Conservation (phyloP, 2,888 invertebrate genomes). For the Drosophila anomalata region DNA sequence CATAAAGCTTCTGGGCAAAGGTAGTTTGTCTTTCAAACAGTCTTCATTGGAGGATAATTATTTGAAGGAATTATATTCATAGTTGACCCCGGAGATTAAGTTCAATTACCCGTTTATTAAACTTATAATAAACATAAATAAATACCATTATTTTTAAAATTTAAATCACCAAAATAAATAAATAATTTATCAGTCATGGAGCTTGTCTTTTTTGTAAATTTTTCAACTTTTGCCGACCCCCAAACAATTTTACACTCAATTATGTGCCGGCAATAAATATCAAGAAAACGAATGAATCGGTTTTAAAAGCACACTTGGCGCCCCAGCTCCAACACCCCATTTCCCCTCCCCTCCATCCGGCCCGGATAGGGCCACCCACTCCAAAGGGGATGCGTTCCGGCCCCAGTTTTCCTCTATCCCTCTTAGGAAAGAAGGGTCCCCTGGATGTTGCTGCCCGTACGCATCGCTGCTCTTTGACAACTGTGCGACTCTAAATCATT, state of each 20-base stretch:
- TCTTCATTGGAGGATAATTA: too few species aligned
- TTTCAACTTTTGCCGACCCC: conserved; percentile 31
- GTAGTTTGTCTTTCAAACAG: too few species aligned
- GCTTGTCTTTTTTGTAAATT: conserved; percentile 2
- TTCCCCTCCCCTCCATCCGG: not conserved
- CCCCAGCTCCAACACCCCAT: conserved; percentile 45
- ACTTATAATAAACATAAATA: not conserved
- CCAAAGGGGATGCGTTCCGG: conserved; percentile 28
- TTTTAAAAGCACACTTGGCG: conserved; percentile 78
- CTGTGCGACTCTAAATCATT: conserved; percentile 75
- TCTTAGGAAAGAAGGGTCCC: conserved; percentile 26
- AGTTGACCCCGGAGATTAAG: too few species aligned
- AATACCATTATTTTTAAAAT: not conserved
- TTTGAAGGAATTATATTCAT: too few species aligned
- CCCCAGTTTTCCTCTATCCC: not conserved
- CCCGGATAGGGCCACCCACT: not conserved
- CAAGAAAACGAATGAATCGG: conserved; percentile 68
- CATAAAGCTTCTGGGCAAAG: too few species aligned
- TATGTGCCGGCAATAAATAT: conserved; percentile 72
- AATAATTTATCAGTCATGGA: not conserved
- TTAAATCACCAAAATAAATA: not conserved
- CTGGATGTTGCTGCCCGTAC: conserved; percentile 57
- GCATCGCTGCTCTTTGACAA: conserved; percentile 79
- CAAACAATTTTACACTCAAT: conserved; percentile 74
- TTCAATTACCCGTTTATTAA: too few species aligned